Percentiles rank a stretch among this genome's conserved stretches.
Evolutionary conservation across 1,140 invertebrate species (phyloP).

Genomic region (Colletes latitarsis): DNA sequence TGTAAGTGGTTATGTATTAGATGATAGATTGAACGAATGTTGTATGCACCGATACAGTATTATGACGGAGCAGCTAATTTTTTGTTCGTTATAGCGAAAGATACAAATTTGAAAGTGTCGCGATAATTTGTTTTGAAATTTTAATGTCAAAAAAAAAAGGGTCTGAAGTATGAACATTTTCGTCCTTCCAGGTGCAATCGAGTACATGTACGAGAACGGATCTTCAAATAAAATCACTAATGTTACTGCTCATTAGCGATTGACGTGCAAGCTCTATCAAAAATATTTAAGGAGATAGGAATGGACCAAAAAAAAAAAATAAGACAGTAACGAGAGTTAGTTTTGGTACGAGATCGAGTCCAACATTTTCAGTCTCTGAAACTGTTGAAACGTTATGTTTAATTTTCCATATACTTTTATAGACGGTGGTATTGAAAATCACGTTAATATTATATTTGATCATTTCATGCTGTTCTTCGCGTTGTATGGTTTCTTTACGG

Average conservation of each 20-base stretch:
- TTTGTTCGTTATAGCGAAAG: not conserved
- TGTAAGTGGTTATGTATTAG: no score
- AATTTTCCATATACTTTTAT: not conserved
- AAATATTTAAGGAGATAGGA: constrained; percentile 43
- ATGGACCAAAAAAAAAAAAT: constrained; percentile 35
- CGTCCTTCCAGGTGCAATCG: constrained; percentile 16
- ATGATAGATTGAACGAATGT: not conserved
- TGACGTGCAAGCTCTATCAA: constrained; percentile 42
- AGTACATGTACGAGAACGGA: constrained; percentile 46
- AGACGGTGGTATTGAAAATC: not conserved
- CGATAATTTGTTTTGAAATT: not conserved
- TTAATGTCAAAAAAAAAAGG: not conserved
- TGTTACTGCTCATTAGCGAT: constrained; percentile 7
- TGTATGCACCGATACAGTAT: not conserved
- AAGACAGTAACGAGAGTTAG: not conserved
- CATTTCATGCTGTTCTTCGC: not conserved
- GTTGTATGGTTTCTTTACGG: not conserved
- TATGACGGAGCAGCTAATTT: not conserved
- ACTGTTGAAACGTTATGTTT: not conserved
- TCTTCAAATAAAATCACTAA: constrained; percentile 15
- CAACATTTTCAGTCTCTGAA: not conserved
- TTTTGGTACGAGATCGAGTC: constrained; percentile 16
- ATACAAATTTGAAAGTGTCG: not conserved
- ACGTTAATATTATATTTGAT: not conserved
- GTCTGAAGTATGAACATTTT: constrained; percentile 25